A percentile compares a stretch with the other conserved stretches of the same genome.
These are phyloP conservation scores for Aproaerema taeniolella DNA, from an alignment of 2,888 invertebrate species.

Conservation along the genomic window DNA sequence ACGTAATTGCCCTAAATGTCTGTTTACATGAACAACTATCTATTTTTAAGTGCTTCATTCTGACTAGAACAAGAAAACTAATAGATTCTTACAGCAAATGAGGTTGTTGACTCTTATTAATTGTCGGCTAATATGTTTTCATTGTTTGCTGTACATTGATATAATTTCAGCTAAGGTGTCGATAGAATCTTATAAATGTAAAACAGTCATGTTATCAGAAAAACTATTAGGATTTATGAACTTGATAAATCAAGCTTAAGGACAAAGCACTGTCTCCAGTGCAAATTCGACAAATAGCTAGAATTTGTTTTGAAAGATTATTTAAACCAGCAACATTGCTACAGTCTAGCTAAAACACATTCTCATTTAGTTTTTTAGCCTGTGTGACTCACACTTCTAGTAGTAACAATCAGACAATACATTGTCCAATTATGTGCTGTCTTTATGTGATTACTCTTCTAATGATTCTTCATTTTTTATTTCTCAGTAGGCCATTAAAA, in stretches of 20 bases:
- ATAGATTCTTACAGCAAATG: background rate
- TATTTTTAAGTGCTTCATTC: slow-evolving; percentile 10
- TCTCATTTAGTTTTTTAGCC: slow-evolving; percentile 3
- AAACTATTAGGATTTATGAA: too few relatives aligned
- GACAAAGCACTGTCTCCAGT: too few relatives aligned
- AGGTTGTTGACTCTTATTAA: slow-evolving; percentile 3
- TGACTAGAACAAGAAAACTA: slow-evolving; percentile 3
- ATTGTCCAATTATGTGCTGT: slow-evolving; percentile 10
- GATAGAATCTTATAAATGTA: too few relatives aligned
- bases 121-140: too few relatives aligned
- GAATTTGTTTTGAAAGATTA: too few relatives aligned
- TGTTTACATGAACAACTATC: slow-evolving; percentile 14
- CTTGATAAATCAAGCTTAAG: too few relatives aligned
- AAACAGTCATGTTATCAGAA: too few relatives aligned
- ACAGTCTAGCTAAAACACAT: too few relatives aligned
- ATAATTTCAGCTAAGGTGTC: too few relatives aligned
- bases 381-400: slow-evolving; percentile 8
- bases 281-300: too few relatives aligned
- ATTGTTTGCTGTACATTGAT: too few relatives aligned
- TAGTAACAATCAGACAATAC: slow-evolving; percentile 14
- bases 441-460: slow-evolving; percentile 1
- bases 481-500: slow-evolving; percentile 5
- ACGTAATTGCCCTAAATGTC: slow-evolving; percentile 14
- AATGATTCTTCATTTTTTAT: background rate
- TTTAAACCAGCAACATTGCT: too few relatives aligned